These are phyloP conservation scores for Pagrus major DNA, from an alignment of 2,113 vertebrate species.

Conservation along the genomic window DNA sequence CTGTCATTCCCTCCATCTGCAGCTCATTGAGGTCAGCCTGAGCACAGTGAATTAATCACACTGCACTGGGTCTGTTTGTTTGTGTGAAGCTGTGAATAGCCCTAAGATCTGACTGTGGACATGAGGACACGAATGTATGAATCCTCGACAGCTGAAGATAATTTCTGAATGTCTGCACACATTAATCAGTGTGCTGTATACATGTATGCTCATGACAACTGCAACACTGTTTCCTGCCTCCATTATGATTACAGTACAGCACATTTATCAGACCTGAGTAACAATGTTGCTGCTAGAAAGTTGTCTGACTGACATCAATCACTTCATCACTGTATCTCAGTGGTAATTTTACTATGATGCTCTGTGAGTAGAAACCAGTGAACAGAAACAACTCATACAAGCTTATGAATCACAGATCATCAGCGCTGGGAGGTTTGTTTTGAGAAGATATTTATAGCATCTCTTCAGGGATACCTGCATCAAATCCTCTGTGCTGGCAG, in stretches of 20 bases:
- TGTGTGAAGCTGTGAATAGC: not conserved
- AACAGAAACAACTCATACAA: not conserved
- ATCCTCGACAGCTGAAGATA: not conserved
- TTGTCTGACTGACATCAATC: not conserved
- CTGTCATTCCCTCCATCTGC: not conserved
- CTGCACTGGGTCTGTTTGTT: not conserved
- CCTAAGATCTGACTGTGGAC: not conserved
- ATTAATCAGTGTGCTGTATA: not conserved
- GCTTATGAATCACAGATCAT: constrained; percentile 18
- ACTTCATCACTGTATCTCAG: not conserved
- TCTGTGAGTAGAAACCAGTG: constrained; percentile 1
- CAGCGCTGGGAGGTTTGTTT: constrained; percentile 1
- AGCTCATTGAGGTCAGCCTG: not conserved
- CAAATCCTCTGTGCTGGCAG: constrained; percentile 31
- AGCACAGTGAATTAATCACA: not conserved
- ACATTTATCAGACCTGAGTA: not conserved
- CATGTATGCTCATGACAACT: not conserved
- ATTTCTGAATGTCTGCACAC: not conserved
- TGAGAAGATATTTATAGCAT: constrained; percentile 31
- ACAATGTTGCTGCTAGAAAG: not conserved
- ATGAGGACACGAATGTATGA: not conserved
- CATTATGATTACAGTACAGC: not conserved
- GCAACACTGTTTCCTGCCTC: not conserved
- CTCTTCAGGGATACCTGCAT: constrained; percentile 16
- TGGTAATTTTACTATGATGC: not conserved